Conservation (phyloP, 2,888 invertebrate species). For the Sminthurinus aureus region DNA sequence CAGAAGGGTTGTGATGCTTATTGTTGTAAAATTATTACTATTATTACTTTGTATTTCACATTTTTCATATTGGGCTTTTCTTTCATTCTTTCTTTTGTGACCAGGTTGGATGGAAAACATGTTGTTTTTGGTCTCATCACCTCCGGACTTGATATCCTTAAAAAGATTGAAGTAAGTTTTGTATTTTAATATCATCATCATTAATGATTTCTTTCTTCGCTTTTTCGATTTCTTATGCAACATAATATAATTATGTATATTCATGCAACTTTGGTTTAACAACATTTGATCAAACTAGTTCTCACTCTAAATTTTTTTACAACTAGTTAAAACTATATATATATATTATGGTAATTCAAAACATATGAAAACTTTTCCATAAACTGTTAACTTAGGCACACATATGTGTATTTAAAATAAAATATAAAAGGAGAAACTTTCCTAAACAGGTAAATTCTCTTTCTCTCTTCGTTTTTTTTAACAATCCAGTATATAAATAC, state of each 20-base stretch:
- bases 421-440: background rate
- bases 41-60: background rate
- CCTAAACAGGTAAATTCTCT: background rate
- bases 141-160: conserved; percentile 89
- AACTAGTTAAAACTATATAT: background rate
- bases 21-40: background rate
- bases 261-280: background rate
- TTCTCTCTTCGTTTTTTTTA: background rate
- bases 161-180: conserved; percentile 78
- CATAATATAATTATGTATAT: background rate
- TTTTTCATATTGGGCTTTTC: conserved; percentile 15
- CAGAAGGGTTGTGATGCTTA: background rate
- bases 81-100: conserved; percentile 16
- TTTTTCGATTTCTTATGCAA: background rate
- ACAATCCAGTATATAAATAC: background rate
- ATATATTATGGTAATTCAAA: background rate
- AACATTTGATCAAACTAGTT: background rate
- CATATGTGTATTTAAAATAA: no score
- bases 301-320: background rate
- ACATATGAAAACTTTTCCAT: background rate
- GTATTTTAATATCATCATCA: conserved; percentile 1
- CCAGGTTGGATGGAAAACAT: conserved; percentile 89
- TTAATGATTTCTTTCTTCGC: background rate
- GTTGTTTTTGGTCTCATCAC: conserved; percentile 98
- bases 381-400: no score